These are phyloP conservation scores for Tragelaphus scriptus DNA, from an alignment of 2,113 vertebrate species.

Conservation along the genomic window DNA sequence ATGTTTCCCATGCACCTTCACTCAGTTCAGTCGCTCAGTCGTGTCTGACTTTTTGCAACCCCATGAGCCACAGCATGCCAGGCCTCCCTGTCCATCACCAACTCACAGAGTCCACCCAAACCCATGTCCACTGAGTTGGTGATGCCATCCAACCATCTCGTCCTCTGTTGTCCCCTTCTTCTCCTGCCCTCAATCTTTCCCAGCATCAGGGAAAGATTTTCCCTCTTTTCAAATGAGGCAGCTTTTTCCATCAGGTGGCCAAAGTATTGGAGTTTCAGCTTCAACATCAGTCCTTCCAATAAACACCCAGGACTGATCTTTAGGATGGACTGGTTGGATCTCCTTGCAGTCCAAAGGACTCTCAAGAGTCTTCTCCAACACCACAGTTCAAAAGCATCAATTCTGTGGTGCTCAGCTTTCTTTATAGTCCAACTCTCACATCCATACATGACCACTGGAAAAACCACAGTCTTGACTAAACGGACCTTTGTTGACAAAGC, in stretches of 20 bases:
- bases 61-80: fast-evolving
- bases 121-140: background rate
- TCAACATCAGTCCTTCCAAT: background rate
- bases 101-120: fast-evolving
- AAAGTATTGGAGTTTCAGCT: background rate
- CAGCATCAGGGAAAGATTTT: background rate
- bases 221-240: background rate
- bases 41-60: fast-evolving
- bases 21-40: background rate
- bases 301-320: background rate
- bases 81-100: background rate
- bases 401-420: fast-evolving
- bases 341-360: background rate
- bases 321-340: background rate
- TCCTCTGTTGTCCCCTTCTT: background rate
- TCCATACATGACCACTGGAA: too few species aligned
- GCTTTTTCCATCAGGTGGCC: background rate
- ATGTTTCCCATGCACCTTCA: too few species aligned
- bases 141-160: background rate
- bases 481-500: background rate
- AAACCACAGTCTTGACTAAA: too few species aligned
- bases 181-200: background rate
- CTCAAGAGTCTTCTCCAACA: background rate
- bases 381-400: background rate
- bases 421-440: too few species aligned